Conservation (phyloP, 2,888 invertebrate genomes). For the Rapana venosa region DNA sequence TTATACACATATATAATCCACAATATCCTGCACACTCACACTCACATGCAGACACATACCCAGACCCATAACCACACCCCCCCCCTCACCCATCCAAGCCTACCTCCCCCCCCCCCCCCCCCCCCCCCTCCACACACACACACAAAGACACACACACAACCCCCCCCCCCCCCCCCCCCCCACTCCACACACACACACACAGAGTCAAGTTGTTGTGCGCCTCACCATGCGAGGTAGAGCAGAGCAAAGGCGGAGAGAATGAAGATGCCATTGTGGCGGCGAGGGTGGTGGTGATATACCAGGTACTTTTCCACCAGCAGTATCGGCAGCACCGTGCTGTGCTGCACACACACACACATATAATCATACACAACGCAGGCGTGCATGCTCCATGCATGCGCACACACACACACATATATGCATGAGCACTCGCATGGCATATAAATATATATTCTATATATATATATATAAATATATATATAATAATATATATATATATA, state of each 20-base stretch:
- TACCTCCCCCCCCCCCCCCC: not conserved
- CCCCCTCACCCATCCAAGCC: too few relatives aligned
- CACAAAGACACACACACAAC: too few relatives aligned
- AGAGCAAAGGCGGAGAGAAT: conserved; percentile 82
- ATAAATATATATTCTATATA: too few relatives aligned
- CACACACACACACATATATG: too few relatives aligned
- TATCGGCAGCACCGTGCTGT: conserved; percentile 91
- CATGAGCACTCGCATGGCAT: too few relatives aligned
- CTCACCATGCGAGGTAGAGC: conserved; percentile 43
- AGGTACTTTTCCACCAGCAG: conserved; percentile 87
- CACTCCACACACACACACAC: not conserved
- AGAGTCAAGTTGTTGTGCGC: not conserved
- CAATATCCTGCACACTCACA: too few relatives aligned
- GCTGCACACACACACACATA: conserved; percentile 76
- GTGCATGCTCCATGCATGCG: too few relatives aligned
- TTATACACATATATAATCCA: not conserved
- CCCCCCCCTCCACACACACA: not conserved
- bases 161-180: not conserved
- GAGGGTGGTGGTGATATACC: conserved; percentile 88
- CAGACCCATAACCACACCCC: too few relatives aligned
- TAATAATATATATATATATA: too few relatives aligned
- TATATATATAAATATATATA: too few relatives aligned
- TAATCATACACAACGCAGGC: too few relatives aligned
- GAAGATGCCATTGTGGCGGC: conserved; percentile 83
- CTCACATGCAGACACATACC: not conserved